These are phyloP conservation scores for Habrosyne pyritoides DNA, from an alignment of 2,888 invertebrate genomes.

Conservation along the genomic window DNA sequence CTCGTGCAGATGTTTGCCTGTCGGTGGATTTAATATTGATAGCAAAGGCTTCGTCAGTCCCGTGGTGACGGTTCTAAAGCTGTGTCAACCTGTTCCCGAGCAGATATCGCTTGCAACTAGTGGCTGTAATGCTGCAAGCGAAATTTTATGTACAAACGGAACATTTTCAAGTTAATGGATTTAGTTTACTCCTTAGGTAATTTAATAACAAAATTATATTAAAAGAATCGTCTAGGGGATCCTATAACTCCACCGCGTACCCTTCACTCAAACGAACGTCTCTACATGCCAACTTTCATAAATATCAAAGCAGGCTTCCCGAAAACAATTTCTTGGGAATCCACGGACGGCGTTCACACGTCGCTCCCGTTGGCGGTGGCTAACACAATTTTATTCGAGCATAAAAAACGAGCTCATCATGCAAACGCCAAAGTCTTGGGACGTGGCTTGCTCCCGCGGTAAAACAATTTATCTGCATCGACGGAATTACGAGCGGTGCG, in stretches of 20 bases:
- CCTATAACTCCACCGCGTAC: conserved; percentile 55
- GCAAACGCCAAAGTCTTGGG: conserved; percentile 80
- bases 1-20: conserved; percentile 53
- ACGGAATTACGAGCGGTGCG: conserved; percentile 80
- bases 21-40: conserved; percentile 72
- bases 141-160: neutral
- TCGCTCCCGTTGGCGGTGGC: conserved; percentile 63
- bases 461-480: conserved; percentile 84
- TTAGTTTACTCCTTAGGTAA: neutral
- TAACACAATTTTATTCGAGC: conserved; percentile 82
- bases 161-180: neutral
- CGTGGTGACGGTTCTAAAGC: conserved; percentile 37
- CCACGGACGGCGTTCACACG: conserved; percentile 68
- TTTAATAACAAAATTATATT: conserved; percentile 21
- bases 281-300: conserved; percentile 74
- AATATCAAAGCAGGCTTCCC: conserved; percentile 77
- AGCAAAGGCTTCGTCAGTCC: conserved; percentile 38
- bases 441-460: conserved; percentile 77
- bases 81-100: conserved; percentile 24
- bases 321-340: conserved; percentile 77
- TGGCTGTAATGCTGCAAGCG: conserved; percentile 25
- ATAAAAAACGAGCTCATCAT: conserved; percentile 83
- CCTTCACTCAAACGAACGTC: conserved; percentile 70
- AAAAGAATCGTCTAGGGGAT: conserved; percentile 42
- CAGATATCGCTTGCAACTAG: conserved; percentile 32